A percentile compares a stretch with the other conserved stretches of the same genome.
Evolutionary conservation across 1,140 invertebrate genomes (phyloP).

Genomic region (Drosophila pachea): DNA sequence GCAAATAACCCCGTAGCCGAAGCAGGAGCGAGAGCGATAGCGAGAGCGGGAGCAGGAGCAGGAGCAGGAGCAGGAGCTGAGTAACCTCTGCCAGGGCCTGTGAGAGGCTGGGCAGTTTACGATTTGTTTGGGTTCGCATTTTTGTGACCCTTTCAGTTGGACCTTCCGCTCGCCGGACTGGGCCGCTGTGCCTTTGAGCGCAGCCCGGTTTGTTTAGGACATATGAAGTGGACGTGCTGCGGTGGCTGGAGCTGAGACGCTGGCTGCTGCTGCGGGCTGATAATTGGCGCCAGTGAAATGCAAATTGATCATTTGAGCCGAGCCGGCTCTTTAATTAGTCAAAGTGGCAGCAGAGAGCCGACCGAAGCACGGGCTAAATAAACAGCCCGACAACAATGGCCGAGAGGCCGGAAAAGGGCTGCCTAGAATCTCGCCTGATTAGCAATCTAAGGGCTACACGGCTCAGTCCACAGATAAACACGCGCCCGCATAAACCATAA

Average conservation of each 20-base stretch:
- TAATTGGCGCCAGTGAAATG: constrained; percentile 71
- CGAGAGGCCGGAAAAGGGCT: constrained; percentile 17
- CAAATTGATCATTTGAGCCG: constrained; percentile 74
- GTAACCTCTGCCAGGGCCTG: not conserved
- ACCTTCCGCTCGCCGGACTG: constrained; percentile 31
- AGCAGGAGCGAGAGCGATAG: no score
- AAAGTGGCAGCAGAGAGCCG: constrained; percentile 57
- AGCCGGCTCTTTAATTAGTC: constrained; percentile 69
- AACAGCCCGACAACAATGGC: constrained; percentile 42
- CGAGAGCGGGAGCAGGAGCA: no score
- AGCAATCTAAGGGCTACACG: constrained; percentile 42
- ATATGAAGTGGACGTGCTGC: constrained; percentile 37
- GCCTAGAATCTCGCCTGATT: constrained; percentile 59
- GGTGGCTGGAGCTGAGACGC: constrained; percentile 18
- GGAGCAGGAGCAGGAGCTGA: no score
- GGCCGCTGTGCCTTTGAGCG: constrained; percentile 17
- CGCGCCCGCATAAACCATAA: constrained; percentile 50
- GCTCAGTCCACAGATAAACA: constrained; percentile 60
- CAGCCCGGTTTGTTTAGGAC: constrained; percentile 37
- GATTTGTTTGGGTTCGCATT: constrained; percentile 70
- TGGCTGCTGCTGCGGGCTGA: constrained; percentile 40
- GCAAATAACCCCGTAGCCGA: constrained; percentile 23
- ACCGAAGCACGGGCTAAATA: constrained; percentile 58
- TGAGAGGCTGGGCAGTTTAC: constrained; percentile 35
- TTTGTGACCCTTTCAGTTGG: constrained; percentile 31